Base-by-base conservation (phyloP, 2,797 vertebrate genomes). In the Xenopus petersii region DNA sequence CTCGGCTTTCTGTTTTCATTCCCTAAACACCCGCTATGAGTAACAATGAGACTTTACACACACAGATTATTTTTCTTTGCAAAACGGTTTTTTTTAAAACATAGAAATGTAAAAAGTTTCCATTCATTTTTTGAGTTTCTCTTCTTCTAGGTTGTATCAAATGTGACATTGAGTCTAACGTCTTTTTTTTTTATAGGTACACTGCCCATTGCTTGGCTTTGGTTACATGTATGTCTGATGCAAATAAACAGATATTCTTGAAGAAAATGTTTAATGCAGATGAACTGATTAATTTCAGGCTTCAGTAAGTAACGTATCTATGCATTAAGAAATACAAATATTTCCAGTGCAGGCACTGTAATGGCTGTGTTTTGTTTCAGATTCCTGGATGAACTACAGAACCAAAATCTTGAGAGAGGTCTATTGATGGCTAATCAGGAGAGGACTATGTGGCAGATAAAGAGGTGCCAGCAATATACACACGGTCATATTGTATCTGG, bases 171-270 rank as follows among this genome's bases (percentile, higher is more conserved):
- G 26, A 1, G 36, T 42, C 36, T 42, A 9, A 42, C 8, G 17
- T 80, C 58, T 79, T 49, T 79, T 72, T 72, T 54, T 69, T 81
- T 83, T 82, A 67, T 81, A 99, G 98, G 88, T 96, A 96, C 81
- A 97, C 96, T 15, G 94, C 96, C 12, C 95, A 94, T 80, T 99
- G 97, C 87, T 92, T 99, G 82, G 94, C 95, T 3, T 74, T 96
- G 80, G 92, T 99, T 77, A 96, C 94, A 2, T 94, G 91, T 80
- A 99, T 99, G 97, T 98, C 93, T 2, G 97, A 99, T 85, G 95
- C 97, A 63, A 95, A 97, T 87, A 98, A 93, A 82, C 91, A 89
- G n/a, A 95, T 95, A 75, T 99, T 99, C 80, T 84, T 98, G 84
- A 95, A 91, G 82, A 98, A 97, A 86, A 93, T 95, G 80, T 94